Evolutionary conservation across 2,797 vertebrate genomes (phyloP).

Genomic region (Spondyliosoma cantharus): DNA sequence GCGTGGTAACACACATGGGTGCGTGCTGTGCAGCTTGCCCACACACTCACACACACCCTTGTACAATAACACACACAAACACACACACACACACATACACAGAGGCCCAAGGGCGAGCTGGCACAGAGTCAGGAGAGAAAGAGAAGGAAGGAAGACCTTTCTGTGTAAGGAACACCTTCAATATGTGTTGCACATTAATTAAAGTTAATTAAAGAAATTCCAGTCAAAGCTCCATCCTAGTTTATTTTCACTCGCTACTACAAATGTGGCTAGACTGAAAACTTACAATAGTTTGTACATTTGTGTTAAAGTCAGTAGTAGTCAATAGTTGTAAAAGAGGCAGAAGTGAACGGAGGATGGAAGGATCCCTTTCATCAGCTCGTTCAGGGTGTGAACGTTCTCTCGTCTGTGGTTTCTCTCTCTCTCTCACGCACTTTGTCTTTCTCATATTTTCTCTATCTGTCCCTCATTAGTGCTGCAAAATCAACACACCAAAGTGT

Average conservation of each 20-base stretch:
- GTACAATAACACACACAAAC: conserved; percentile 20
- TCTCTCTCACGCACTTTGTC: neutral
- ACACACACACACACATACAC: conserved; percentile 20
- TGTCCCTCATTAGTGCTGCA: conserved; percentile 34
- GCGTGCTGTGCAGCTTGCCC: conserved; percentile 61
- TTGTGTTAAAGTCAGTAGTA: no score
- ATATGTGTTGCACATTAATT: neutral
- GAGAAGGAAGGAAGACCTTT: conserved; percentile 34
- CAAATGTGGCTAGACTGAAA: neutral
- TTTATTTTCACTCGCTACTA: neutral
- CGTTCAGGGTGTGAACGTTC: conserved; percentile 33
- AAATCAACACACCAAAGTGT: conserved; percentile 50
- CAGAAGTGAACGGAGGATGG: neutral
- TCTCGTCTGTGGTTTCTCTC: conserved; percentile 25
- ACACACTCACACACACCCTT: conserved; percentile 52
- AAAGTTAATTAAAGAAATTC: neutral
- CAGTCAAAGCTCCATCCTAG: neutral
- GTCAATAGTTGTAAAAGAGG: neutral
- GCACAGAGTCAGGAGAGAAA: conserved; percentile 29
- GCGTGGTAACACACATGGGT: conserved; percentile 54
- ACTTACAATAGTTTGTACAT: no score
- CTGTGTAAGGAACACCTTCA: conserved; percentile 31
- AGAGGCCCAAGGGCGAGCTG: conserved; percentile 33
- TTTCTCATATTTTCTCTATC: conserved; percentile 6
- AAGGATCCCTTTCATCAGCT: conserved; percentile 15